phyloP scores from a whole-genome alignment of 2,888 invertebrate species.

The Taphrorychus bicolor region DNA sequence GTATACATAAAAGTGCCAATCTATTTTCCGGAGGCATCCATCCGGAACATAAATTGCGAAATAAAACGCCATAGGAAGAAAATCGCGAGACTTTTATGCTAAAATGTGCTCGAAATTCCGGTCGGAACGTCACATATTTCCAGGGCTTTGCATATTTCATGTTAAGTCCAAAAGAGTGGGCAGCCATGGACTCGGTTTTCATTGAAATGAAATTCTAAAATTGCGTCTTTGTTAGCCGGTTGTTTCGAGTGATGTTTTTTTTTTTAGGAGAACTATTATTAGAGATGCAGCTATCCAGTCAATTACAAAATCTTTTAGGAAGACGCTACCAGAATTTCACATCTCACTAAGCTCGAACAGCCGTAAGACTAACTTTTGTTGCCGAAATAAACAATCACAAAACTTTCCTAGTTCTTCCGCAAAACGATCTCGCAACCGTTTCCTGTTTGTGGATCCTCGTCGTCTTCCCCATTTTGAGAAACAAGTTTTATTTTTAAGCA shows the following conservation, averaged over 20 bases:
- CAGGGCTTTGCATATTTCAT: background rate
- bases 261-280: too few species aligned
- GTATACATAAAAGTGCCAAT: constrained; percentile 39
- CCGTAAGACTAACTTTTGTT: constrained; percentile 23
- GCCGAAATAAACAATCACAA: constrained; percentile 24
- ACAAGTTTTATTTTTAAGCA: background rate
- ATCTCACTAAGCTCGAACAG: too few species aligned
- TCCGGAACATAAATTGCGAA: constrained; percentile 32
- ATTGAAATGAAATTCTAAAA: too few species aligned
- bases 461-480: background rate
- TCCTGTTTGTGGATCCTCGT: background rate
- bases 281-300: too few species aligned
- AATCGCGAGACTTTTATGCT: constrained; percentile 28
- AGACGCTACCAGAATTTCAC: too few species aligned
- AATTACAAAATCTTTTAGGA: too few species aligned
- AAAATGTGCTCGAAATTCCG: constrained; percentile 22
- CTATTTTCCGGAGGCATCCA: constrained; percentile 28
- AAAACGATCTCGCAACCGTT: background rate
- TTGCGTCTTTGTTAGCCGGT: too few species aligned
- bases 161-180: background rate
- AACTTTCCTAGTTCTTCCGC: constrained; percentile 22
- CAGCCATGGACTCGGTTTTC: background rate
- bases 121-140: constrained; percentile 10
- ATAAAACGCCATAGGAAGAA: constrained; percentile 30
- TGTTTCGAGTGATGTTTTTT: too few species aligned